Evolutionary conservation across 30 jellyfish, hydroid and myxozoan species (phyloP).

Genomic region (Clytia hemisphaerica): DNA sequence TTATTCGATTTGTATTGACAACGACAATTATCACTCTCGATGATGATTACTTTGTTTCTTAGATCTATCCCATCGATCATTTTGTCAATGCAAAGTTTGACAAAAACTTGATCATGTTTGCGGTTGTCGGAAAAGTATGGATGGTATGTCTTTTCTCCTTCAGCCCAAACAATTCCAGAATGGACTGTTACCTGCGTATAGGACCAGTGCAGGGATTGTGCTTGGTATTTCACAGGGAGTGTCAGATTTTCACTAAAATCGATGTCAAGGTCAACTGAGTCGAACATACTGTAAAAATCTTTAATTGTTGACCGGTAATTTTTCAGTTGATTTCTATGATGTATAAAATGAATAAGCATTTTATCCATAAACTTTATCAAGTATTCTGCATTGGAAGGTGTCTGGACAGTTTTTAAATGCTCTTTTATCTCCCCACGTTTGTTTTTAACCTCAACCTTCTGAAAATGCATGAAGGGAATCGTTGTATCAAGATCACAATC

Average conservation of each 20-base stretch:
- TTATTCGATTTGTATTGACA: slow-evolving; percentile 33
- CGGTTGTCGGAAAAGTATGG: slow-evolving; percentile 28
- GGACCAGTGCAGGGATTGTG: slow-evolving; percentile 36
- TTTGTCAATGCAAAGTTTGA: slow-evolving; percentile 10
- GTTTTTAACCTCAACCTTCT: slow-evolving; percentile 7
- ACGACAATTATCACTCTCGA: slow-evolving; percentile 31
- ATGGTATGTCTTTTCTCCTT: slow-evolving; percentile 32
- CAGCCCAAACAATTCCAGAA: slow-evolving; percentile 20
- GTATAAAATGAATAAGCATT: no score
- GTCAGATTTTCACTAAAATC: slow-evolving; percentile 16
- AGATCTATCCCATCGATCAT: slow-evolving; percentile 16
- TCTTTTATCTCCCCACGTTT: slow-evolving; percentile 24
- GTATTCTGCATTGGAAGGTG: no score
- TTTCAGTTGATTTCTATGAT: slow-evolving; percentile 34
- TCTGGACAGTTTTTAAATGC: slow-evolving; percentile 22
- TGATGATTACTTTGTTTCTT: slow-evolving; percentile 5
- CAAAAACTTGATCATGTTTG: slow-evolving; percentile 27
- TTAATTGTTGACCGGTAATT: slow-evolving; percentile 22
- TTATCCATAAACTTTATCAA: no score
- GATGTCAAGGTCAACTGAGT: slow-evolving; percentile 18
- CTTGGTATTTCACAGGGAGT: slow-evolving; percentile 22
- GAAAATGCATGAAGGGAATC: slow-evolving; percentile 27
- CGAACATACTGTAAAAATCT: slow-evolving; percentile 17
- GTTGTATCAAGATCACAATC: slow-evolving; percentile 4
- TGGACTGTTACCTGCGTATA: slow-evolving; percentile 26